These are phyloP conservation scores for Micoletzkya japonica DNA, from an alignment of 2,888 invertebrate species.

Conservation along the genomic window DNA sequence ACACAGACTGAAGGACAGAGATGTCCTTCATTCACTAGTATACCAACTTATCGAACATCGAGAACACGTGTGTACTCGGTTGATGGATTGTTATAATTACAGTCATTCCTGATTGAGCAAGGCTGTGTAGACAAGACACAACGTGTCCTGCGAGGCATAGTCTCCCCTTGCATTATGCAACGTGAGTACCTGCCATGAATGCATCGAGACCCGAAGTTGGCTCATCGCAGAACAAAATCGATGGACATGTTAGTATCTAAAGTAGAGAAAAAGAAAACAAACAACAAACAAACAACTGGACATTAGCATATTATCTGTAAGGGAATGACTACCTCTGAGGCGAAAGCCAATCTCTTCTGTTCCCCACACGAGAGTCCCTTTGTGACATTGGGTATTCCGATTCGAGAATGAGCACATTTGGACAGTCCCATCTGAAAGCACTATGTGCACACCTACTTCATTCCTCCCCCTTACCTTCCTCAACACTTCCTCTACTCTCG, in stretches of 20 bases:
- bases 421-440: slow-evolving; percentile 74
- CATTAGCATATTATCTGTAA: slow-evolving; percentile 2
- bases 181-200: slow-evolving; percentile 58
- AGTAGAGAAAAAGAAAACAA: slow-evolving; percentile 4
- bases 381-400: slow-evolving; percentile 76
- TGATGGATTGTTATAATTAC: slow-evolving; percentile 91
- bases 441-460: slow-evolving; percentile 23
- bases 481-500: slow-evolving; percentile 74
- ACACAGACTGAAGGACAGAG: slow-evolving; percentile 63
- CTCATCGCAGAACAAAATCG: slow-evolving; percentile 69
- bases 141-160: slow-evolving; percentile 37
- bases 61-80: slow-evolving; percentile 84
- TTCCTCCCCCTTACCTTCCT: slow-evolving; percentile 35
- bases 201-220: slow-evolving; percentile 69
- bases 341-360: slow-evolving; percentile 86
- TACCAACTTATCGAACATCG: slow-evolving; percentile 78
- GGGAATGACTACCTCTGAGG: slow-evolving; percentile 76
- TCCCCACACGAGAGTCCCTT: slow-evolving; percentile 91
- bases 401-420: slow-evolving; percentile 76
- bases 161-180: neutral
- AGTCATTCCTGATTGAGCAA: slow-evolving; percentile 76
- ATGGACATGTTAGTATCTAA: slow-evolving; percentile 68
- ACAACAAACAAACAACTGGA: neutral
- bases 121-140: slow-evolving; percentile 39
- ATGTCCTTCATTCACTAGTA: neutral